phyloP scores from a whole-genome alignment of 1,140 invertebrate genomes.

The Drosophila sechellia region DNA sequence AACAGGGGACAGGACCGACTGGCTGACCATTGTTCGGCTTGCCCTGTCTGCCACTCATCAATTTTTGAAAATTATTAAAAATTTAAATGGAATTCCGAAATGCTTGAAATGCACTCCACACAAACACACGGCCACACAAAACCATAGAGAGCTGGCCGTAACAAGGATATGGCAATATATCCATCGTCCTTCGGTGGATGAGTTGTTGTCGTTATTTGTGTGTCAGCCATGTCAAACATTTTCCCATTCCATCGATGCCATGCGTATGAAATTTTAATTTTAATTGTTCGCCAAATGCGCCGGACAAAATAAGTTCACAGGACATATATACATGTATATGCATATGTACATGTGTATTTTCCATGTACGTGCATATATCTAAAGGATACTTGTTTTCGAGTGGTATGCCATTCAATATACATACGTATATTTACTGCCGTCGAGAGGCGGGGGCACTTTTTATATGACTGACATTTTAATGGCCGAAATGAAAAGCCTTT shows the following conservation, averaged over 20 bases:
- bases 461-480: constrained; percentile 65
- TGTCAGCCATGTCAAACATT: constrained; percentile 77
- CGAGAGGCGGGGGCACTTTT: constrained; percentile 13
- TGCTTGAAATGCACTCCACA: constrained; percentile 69
- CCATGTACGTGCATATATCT: background rate
- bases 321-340: background rate
- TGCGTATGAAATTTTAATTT: constrained; percentile 78
- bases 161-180: constrained; percentile 21
- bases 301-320: constrained; percentile 64
- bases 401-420: constrained; percentile 40
- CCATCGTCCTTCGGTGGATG: constrained; percentile 38
- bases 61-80: constrained; percentile 82
- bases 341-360: no score
- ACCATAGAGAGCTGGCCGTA: constrained; percentile 25
- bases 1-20: background rate
- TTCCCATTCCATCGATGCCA: constrained; percentile 58
- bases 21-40: constrained; percentile 28
- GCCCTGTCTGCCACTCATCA: constrained; percentile 69
- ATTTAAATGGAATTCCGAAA: constrained; percentile 82
- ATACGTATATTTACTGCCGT: constrained; percentile 31
- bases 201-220: constrained; percentile 70
- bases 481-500: constrained; percentile 65
- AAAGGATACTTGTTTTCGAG: constrained; percentile 33
- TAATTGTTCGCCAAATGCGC: constrained; percentile 79
- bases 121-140: constrained; percentile 18